phyloP scores from a whole-genome alignment of 2,888 invertebrate species.

The Thelaira solivaga region DNA sequence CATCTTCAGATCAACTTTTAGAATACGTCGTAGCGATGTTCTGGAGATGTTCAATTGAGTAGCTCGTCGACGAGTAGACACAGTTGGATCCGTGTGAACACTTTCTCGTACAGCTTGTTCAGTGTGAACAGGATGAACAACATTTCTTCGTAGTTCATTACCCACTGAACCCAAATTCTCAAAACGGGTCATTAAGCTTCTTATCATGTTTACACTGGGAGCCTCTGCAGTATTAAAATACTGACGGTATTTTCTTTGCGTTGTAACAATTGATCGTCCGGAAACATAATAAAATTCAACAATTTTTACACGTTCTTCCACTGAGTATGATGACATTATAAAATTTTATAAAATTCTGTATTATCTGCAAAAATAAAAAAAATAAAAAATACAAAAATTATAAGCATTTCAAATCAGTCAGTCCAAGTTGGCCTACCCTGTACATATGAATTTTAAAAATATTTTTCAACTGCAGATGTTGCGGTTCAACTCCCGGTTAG shows the following conservation, averaged over 20 bases:
- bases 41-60: not conserved
- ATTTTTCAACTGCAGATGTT: too few relatives aligned
- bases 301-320: too few relatives aligned
- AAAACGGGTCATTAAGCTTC: constrained; percentile 11
- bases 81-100: constrained; percentile 1
- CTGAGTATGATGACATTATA: too few relatives aligned
- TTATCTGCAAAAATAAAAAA: too few relatives aligned
- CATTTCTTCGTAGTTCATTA: constrained; percentile 11
- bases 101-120: constrained; percentile 6
- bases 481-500: too few relatives aligned
- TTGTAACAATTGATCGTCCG: not conserved
- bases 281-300: too few relatives aligned
- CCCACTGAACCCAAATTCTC: constrained; percentile 4
- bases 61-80: not conserved
- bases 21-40: constrained; percentile 11
- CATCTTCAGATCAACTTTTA: too few relatives aligned
- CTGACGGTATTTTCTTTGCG: not conserved
- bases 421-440: not conserved
- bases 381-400: too few relatives aligned
- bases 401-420: too few relatives aligned
- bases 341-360: too few relatives aligned
- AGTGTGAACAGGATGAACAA: constrained; percentile 3
- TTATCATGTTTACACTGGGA: too few relatives aligned
- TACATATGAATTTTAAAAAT: too few relatives aligned
- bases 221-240: constrained; percentile 9